Percentiles rank a stretch among this genome's conserved stretches.
phyloP scores from a whole-genome alignment of 2,113 vertebrate species.

The Anarrhichthys ocellatus region DNA sequence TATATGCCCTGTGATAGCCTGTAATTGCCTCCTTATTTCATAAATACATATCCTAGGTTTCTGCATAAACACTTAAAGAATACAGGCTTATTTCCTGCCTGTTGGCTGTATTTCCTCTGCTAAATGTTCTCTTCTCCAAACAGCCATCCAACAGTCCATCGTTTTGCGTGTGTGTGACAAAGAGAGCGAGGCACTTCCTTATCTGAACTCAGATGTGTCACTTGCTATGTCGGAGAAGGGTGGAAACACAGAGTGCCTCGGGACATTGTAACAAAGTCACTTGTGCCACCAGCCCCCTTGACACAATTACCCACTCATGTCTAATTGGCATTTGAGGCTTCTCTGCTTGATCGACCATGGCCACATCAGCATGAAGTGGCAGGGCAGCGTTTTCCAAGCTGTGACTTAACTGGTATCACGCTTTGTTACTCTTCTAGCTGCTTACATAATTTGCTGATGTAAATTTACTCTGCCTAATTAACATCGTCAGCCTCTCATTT shows the following conservation, averaged over 20 bases:
- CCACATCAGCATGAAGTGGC: conserved; percentile 85
- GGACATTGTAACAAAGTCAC: conserved; percentile 82
- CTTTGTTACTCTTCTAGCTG: conserved; percentile 82
- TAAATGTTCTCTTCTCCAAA: conserved; percentile 34
- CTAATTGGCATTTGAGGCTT: conserved; percentile 86
- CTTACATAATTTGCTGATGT: conserved; percentile 85
- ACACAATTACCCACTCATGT: conserved; percentile 86
- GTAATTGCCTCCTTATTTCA: background rate
- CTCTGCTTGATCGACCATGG: conserved; percentile 84
- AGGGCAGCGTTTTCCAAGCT: conserved; percentile 81
- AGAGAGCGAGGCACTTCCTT: conserved; percentile 38
- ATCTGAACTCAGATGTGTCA: conserved; percentile 76
- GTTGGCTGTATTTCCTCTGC: conserved; percentile 42
- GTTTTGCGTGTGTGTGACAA: conserved; percentile 14
- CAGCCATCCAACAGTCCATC: background rate
- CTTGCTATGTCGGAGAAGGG: conserved; percentile 76
- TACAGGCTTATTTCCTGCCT: conserved; percentile 14
- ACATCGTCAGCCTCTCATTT: conserved; percentile 81
- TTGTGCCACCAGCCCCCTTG: conserved; percentile 81
- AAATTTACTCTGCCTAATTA: conserved; percentile 87
- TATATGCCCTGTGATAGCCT: background rate
- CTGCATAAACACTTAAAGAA: background rate
- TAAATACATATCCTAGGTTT: background rate
- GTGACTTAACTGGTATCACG: conserved; percentile 86
- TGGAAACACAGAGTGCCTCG: conserved; percentile 80